Conservation (phyloP, 2,113 vertebrate species). For the Pygoscelis adeliae region DNA sequence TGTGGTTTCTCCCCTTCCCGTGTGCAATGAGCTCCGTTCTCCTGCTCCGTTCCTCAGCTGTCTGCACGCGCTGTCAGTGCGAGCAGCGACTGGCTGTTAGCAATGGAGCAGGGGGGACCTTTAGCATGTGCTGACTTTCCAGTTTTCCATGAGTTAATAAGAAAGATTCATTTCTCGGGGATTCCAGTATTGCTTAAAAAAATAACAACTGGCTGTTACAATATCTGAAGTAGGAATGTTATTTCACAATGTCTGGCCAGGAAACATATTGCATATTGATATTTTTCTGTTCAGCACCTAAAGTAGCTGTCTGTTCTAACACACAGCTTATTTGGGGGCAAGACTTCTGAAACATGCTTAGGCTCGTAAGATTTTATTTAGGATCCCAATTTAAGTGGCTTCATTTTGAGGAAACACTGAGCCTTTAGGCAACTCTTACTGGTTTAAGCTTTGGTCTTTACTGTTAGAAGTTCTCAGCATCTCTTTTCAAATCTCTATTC, state of each 20-base stretch:
- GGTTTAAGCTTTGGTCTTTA: not conserved
- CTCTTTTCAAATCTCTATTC: not conserved
- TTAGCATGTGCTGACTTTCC: not conserved
- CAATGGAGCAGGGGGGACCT: not conserved
- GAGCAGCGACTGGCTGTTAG: not conserved
- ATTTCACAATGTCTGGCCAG: slow-evolving; percentile 31
- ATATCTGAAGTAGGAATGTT: not conserved
- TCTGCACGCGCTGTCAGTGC: fast-evolving
- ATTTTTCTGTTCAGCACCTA: not conserved
- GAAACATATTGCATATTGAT: not conserved
- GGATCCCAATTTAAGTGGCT: not conserved
- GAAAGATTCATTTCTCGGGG: not conserved
- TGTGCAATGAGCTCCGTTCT: not conserved
- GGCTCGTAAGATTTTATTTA: not conserved
- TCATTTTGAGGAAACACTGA: not conserved
- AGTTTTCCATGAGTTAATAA: slow-evolving; percentile 31
- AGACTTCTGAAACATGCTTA: not conserved
- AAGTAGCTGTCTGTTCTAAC: not conserved
- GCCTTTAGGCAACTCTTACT: not conserved
- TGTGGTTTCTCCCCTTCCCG: not conserved
- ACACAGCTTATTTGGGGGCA: not conserved
- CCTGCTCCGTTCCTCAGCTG: fast-evolving
- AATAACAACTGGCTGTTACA: not conserved
- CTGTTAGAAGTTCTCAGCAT: not conserved
- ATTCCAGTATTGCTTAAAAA: slow-evolving; percentile 21